Evolutionary conservation across 2,797 vertebrate genomes (phyloP).

Genomic region (Brotula barbata): DNA sequence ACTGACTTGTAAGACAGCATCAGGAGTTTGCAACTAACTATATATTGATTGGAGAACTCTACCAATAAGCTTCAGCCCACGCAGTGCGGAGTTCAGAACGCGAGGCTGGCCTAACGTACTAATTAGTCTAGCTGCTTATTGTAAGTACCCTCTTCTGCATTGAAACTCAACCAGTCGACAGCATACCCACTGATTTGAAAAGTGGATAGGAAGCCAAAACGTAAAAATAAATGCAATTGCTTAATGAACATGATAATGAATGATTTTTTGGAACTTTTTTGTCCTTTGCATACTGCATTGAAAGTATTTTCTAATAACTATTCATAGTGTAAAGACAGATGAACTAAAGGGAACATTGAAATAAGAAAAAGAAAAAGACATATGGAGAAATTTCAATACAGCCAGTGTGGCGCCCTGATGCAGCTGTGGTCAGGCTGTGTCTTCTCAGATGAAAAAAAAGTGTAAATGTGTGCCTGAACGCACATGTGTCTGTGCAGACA

Average conservation of each 20-base stretch:
- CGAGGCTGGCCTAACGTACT: slow-evolving; percentile 40
- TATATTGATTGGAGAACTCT: slow-evolving; percentile 53
- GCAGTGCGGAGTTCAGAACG: slow-evolving; percentile 24
- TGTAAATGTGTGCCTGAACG: slow-evolving; percentile 1
- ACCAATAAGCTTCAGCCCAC: slow-evolving; percentile 63
- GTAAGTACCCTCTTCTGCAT: slow-evolving; percentile 31
- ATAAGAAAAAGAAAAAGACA: slow-evolving; percentile 14
- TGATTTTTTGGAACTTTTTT: too few relatives aligned
- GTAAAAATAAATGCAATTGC: slow-evolving; percentile 32
- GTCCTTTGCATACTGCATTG: too few relatives aligned
- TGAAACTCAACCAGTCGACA: slow-evolving; percentile 34
- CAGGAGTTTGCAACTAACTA: slow-evolving; percentile 38
- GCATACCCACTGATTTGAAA: slow-evolving; percentile 41
- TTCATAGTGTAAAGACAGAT: too few relatives aligned
- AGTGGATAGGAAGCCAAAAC: slow-evolving; percentile 34
- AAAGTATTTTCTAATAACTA: slow-evolving; percentile 48
- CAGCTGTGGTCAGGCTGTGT: slow-evolving; percentile 61
- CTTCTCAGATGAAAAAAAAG: slow-evolving; percentile 18
- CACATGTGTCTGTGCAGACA: too few relatives aligned
- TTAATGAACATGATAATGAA: slow-evolving; percentile 48
- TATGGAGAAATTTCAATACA: slow-evolving; percentile 37
- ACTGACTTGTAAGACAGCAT: slow-evolving; percentile 48
- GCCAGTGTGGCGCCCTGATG: slow-evolving; percentile 41
- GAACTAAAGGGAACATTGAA: background rate
- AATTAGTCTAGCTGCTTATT: slow-evolving; percentile 60